Evolutionary conservation across 1,140 invertebrate species (phyloP).

Genomic region (Conopomorpha cramerella): DNA sequence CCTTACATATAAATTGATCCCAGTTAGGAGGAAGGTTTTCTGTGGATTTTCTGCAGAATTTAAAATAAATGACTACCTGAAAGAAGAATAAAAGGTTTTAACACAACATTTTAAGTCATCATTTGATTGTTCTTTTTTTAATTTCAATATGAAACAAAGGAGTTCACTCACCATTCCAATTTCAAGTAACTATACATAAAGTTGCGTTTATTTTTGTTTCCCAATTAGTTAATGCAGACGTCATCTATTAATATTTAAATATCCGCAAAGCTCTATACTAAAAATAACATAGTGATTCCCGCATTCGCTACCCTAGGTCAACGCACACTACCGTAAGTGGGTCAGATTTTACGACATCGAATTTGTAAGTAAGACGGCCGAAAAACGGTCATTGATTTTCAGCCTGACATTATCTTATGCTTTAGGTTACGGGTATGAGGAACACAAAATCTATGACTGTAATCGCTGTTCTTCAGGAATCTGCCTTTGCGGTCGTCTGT

Average conservation of each 20-base stretch:
- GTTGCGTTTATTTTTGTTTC: too few relatives aligned
- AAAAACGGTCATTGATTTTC: too few relatives aligned
- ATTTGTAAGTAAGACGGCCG: slow-evolving; percentile 17
- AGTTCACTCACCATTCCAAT: slow-evolving; percentile 31
- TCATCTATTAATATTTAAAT: slow-evolving; percentile 57
- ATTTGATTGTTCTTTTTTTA: slow-evolving; percentile 3
- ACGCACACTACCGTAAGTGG: slow-evolving; percentile 47
- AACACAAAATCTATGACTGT: too few relatives aligned
- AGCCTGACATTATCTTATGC: too few relatives aligned
- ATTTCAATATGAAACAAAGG: slow-evolving; percentile 24
- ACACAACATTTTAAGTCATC: slow-evolving; percentile 1
- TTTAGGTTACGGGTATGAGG: too few relatives aligned
- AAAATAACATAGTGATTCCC: slow-evolving; percentile 53
- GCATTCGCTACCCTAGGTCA: slow-evolving; percentile 54
- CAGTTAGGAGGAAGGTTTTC: too few relatives aligned
- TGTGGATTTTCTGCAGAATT: too few relatives aligned
- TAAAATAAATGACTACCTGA: too few relatives aligned
- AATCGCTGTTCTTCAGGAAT: too few relatives aligned
- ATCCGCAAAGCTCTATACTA: slow-evolving; percentile 55
- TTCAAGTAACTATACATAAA: too few relatives aligned
- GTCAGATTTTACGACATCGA: slow-evolving; percentile 45
- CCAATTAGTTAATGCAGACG: slow-evolving; percentile 29
- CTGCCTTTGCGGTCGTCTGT: too few relatives aligned
- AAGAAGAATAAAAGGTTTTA: not conserved
- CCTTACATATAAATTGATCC: too few relatives aligned